These are phyloP conservation scores for Brachypterus glaber DNA, from an alignment of 2,888 invertebrate genomes.

Conservation along the genomic window DNA sequence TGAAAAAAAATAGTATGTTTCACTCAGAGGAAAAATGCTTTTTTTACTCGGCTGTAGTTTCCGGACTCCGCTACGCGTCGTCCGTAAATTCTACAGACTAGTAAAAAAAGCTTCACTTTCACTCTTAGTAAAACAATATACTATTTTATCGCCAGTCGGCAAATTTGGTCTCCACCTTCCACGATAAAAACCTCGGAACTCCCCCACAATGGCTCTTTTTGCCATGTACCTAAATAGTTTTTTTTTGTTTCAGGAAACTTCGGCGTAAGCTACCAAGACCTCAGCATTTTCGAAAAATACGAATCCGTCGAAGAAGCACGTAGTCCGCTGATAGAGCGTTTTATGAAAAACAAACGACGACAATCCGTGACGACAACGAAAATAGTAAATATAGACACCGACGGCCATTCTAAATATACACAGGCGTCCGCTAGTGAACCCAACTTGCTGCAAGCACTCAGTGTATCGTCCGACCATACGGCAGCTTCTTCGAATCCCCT, in stretches of 20 bases:
- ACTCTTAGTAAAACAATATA: no score
- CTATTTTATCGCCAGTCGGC: no score
- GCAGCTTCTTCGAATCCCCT: constrained; percentile 4
- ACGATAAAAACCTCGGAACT: no score
- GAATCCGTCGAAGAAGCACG: constrained; percentile 26
- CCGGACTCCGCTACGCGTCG: no score
- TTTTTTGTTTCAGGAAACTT: constrained; percentile 29
- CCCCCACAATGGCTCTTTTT: no score
- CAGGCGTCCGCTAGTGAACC: constrained; percentile 38
- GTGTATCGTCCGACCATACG: constrained; percentile 6
- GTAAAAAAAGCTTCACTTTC: no score
- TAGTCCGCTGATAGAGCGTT: constrained; percentile 32
- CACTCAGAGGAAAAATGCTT: no score
- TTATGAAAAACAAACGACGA: constrained; percentile 27
- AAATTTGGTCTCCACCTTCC: no score
- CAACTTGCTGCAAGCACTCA: constrained; percentile 29
- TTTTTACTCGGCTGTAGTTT: no score
- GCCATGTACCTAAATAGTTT: constrained; percentile 1
- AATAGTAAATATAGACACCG: constrained; percentile 31
- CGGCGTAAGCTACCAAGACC: constrained; percentile 39
- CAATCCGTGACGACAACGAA: constrained; percentile 16
- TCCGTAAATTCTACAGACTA: no score
- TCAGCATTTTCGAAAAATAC: constrained; percentile 32
- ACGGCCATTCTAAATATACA: constrained; percentile 34
- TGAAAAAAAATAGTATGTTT: no score